phyloP scores from a whole-genome alignment of 2,888 invertebrate genomes.

The Drosophila niveifrons region DNA sequence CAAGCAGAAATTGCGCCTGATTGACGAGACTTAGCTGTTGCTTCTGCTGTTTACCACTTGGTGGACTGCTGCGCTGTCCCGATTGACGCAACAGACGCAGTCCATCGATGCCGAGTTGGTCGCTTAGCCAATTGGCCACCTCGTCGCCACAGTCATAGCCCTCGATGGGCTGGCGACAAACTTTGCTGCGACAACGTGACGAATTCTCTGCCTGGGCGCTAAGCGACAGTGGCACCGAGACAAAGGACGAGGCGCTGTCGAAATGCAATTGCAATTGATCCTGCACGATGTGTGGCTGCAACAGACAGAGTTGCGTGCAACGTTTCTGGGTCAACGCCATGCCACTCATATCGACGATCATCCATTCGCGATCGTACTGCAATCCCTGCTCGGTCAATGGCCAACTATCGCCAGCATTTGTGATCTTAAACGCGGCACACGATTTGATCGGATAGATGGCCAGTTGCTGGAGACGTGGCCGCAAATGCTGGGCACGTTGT shows the following conservation, averaged over 20 bases:
- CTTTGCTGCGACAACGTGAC: constrained; percentile 90
- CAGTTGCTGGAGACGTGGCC: constrained; percentile 85
- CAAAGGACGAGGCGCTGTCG: constrained; percentile 85
- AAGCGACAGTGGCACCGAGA: constrained; percentile 87
- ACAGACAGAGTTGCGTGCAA: constrained; percentile 91
- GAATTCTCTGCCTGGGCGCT: constrained; percentile 63
- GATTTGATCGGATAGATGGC: constrained; percentile 96
- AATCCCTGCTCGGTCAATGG: constrained; percentile 91
- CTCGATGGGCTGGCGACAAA: constrained; percentile 92
- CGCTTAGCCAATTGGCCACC: constrained; percentile 92
- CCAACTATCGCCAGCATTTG: constrained; percentile 87
- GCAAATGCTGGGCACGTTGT: constrained; percentile 68
- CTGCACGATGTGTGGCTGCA: constrained; percentile 90
- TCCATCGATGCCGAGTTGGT: constrained; percentile 89
- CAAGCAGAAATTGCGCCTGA: constrained; percentile 93
- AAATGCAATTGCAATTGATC: constrained; percentile 87
- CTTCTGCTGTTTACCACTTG: constrained; percentile 39
- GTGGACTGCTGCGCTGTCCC: constrained; percentile 70
- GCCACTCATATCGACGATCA: constrained; percentile 93
- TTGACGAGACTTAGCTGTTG: constrained; percentile 89
- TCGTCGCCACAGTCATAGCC: constrained; percentile 94
- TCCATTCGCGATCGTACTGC: constrained; percentile 96
- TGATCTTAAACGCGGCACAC: constrained; percentile 91
- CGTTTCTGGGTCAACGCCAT: constrained; percentile 95
- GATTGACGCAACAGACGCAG: constrained; percentile 89